Evolutionary conservation across 1,140 invertebrate genomes (phyloP), one percentile per base, ranked within the genome.

Genomic region (Temnothorax curvispinosus): DNA sequence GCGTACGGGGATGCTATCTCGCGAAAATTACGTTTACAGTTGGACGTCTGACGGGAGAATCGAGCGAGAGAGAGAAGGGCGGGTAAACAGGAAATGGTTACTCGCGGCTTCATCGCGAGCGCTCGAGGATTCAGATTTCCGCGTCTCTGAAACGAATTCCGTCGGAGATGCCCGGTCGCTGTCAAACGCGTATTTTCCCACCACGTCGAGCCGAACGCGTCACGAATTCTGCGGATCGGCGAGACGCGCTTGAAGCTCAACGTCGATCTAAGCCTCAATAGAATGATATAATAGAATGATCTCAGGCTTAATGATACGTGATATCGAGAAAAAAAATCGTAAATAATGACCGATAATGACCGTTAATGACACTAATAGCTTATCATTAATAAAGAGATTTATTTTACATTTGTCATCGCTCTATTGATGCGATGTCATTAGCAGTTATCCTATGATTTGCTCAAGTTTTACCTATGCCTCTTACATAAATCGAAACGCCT

Each of bases 11-110:
- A 27, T n/a, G 86, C 13, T 72, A 50, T 58, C 62, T 62, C 52
- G n/a, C 72, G 88, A 88, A 89, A 74, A 89, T 72, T 75, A 11
- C 54, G 6, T 85, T 89, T 89, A 77, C 88, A 87, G 88, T 77
- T 71, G 62, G 32, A 13, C 60, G 56, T 27, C 27, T 35, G 62
- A 27, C n/a, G 11, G 47, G 13, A 13, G n/a, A 67, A 54, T 84
- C 47, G 27, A 27, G 27, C 27, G 67, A 27, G 13, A n/a, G 7
- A 47, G 18, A 27, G 52, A 32, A 60, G 52, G 13, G 38, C 67
- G 41, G 56, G 56, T 82, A 71, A 82, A 82, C 41, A 38, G 52
- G 21, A 58, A 47, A 74, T 67, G 38, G 15, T 56, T 56, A 27
- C 21, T 27, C 38, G 60, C 60, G 52, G 41, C 41, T 50, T 64